Evolutionary conservation across 2,888 invertebrate species (phyloP).

Genomic region (Xestia xanthographa): DNA sequence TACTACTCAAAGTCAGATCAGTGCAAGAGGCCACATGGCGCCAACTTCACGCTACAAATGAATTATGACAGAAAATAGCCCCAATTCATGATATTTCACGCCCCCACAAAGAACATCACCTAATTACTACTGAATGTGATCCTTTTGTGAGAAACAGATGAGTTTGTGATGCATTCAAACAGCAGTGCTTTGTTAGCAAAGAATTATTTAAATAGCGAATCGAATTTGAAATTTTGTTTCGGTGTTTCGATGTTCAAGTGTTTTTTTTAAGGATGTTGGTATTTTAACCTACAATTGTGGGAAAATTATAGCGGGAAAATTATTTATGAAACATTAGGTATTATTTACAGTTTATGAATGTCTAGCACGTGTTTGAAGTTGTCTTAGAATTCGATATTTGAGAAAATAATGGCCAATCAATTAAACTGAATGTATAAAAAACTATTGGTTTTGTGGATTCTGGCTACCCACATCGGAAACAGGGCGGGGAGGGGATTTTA

Average conservation of each 20-base stretch:
- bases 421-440: not conserved
- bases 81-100: conserved; percentile 78
- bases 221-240: conserved; percentile 39
- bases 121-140: conserved; percentile 64
- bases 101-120: conserved; percentile 66
- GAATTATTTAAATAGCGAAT: conserved; percentile 52
- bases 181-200: conserved; percentile 24
- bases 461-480: not conserved
- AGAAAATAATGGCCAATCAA: not conserved
- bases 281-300: too few relatives aligned
- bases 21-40: conserved; percentile 81
- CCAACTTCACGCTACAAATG: conserved; percentile 79
- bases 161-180: conserved; percentile 46
- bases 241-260: not conserved
- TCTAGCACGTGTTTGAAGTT: not conserved
- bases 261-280: not conserved
- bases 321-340: too few relatives aligned
- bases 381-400: not conserved
- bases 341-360: not conserved
- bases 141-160: conserved; percentile 57
- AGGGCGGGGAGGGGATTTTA: too few relatives aligned
- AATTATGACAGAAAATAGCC: conserved; percentile 79
- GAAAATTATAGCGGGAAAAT: too few relatives aligned
- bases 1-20: conserved; percentile 65
- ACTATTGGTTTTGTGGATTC: not conserved